A percentile compares a stretch with the other conserved stretches of the same genome.
Conservation (phyloP, 2,797 vertebrate genomes). For the Mionectes olivaceus region DNA sequence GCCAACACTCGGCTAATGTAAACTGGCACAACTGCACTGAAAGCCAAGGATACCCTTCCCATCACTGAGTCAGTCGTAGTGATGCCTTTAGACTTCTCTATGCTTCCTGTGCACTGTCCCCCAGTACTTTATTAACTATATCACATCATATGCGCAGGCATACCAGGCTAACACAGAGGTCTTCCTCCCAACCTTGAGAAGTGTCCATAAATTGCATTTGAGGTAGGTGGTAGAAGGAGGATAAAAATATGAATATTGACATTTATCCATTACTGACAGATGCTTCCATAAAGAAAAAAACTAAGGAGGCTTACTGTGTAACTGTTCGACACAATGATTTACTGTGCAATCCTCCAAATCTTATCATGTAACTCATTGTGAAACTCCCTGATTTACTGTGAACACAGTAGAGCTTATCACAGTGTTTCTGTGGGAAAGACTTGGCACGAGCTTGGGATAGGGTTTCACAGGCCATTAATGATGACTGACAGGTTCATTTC, state of each 20-base stretch:
- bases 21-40: background rate
- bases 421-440: constrained; percentile 54
- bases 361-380: constrained; percentile 62
- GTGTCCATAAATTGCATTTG: background rate
- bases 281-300: constrained; percentile 50
- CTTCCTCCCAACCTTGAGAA: background rate
- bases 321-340: constrained; percentile 70
- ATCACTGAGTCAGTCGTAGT: background rate
- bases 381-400: constrained; percentile 68
- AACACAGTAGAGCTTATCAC: constrained; percentile 66
- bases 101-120: background rate
- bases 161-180: background rate
- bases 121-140: background rate
- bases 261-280: constrained; percentile 36
- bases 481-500: constrained; percentile 70
- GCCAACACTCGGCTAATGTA: background rate
- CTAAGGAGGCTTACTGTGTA: constrained; percentile 53
- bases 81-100: background rate
- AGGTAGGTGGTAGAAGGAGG: background rate
- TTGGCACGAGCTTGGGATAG: constrained; percentile 51
- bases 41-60: background rate
- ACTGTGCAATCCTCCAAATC: constrained; percentile 69
- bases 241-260: constrained; percentile 30
- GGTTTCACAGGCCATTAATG: constrained; percentile 73
- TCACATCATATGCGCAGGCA: background rate